Base-by-base conservation (phyloP, 2,888 invertebrate genomes). In the Cephus sareptanus region DNA sequence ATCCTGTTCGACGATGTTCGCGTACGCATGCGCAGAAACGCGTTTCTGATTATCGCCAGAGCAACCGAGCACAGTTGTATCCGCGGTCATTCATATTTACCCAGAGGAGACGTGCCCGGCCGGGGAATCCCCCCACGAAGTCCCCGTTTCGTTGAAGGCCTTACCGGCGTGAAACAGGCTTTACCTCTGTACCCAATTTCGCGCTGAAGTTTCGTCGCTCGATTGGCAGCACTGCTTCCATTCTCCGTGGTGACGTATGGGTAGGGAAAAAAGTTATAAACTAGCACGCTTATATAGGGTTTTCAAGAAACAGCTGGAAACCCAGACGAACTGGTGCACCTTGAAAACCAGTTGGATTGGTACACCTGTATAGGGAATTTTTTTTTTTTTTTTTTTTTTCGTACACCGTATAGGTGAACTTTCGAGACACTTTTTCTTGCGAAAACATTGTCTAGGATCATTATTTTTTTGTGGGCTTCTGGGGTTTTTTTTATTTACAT, bases 81-180 rank as follows among this genome's bases (percentile, higher is more conserved):
- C 40, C 71, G 71, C 81, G 56, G 75, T 80, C 83, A 83, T 84
- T 84, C 85, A 82, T 83, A 85, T 85, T 85, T 83, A 12, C 83
- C 81, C 77, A 80, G 83, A 82, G 83, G 83, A 82, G 83, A 12
- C 13, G 0, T 79, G 78, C 77, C 70, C 75, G 76, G 35, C 74
- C 74, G 11, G 35, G 35, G 35, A 35, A 12, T 35, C 35, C 35
- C 35, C 9, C 35, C 35, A 35, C 35, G 11, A 35, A 12, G 35
- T 12, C 35, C 35, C 77, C 82, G 40, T 84, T 83, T 85, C 82
- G 79, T 83, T 84, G 81, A 84, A 83, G 81, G 81, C 82, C 79
- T 83, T 82, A 81, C 82, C 80, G 78, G 77, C 13, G 15, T 83
- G 84, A 12, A 35, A 84, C 83, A 84, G 83, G 79, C 83, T 83